These are phyloP conservation scores for Adelphocoris suturalis DNA, from an alignment of 2,888 invertebrate species.

Conservation along the genomic window DNA sequence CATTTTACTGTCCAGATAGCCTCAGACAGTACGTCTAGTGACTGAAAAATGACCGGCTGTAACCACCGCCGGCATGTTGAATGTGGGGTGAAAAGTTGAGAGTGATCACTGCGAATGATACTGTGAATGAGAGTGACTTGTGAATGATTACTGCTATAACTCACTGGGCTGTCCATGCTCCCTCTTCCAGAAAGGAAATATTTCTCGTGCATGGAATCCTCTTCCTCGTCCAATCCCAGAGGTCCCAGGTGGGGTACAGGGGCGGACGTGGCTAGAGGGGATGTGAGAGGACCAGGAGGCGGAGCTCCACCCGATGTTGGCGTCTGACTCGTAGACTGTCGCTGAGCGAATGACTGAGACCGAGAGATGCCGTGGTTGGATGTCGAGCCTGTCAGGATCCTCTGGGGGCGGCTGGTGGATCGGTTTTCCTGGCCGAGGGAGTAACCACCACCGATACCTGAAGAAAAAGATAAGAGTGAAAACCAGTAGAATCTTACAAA, in stretches of 20 bases:
- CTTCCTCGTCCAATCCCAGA: conserved; percentile 79
- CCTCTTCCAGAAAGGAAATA: conserved; percentile 82
- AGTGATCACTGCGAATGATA: too few species aligned
- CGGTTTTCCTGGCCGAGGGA: conserved; percentile 77
- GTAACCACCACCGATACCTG: conserved; percentile 77
- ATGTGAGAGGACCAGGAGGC: conserved; percentile 34
- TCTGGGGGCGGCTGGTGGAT: conserved; percentile 75
- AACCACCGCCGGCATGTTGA: too few species aligned
- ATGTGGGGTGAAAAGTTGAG: too few species aligned
- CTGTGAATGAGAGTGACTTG: too few species aligned
- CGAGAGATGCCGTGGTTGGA: conserved; percentile 76
- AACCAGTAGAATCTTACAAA: not conserved
- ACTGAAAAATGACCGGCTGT: too few species aligned
- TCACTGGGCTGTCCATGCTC: conserved; percentile 81
- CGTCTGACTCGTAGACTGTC: conserved; percentile 69
- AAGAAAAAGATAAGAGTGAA: not conserved
- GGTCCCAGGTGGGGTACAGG: conserved; percentile 69
- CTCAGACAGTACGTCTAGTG: too few species aligned
- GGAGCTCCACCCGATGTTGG: conserved; percentile 56
- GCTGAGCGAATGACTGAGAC: conserved; percentile 76
- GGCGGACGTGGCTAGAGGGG: conserved; percentile 63
- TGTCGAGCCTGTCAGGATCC: conserved; percentile 75
- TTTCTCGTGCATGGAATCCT: conserved; percentile 90
- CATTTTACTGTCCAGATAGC: too few species aligned
- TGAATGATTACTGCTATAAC: not conserved